Conservation (phyloP, 2,113 vertebrate species). For the Periophthalmodon schlosseri region DNA sequence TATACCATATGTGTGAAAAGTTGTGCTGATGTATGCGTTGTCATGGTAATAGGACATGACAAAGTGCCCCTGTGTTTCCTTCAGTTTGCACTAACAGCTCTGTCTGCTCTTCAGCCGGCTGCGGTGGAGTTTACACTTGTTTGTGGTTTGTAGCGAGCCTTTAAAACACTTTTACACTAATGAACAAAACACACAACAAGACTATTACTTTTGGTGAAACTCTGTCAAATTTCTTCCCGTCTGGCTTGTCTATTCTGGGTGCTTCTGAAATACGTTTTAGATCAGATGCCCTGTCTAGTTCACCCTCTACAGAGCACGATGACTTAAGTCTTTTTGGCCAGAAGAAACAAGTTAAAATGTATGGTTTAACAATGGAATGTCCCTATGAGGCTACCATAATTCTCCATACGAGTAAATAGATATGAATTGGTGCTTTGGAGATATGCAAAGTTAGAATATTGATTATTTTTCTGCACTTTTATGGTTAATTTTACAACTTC, state of each 20-base stretch:
- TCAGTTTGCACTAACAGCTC: slow-evolving; percentile 19
- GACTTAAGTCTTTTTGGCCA: too few species aligned
- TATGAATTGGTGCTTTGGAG: too few species aligned
- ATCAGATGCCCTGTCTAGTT: background rate
- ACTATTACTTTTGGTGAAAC: background rate
- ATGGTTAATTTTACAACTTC: too few species aligned
- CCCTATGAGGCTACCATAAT: background rate
- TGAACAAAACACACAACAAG: slow-evolving; percentile 8
- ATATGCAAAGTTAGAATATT: too few species aligned
- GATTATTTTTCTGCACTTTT: too few species aligned
- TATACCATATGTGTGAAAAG: too few species aligned
- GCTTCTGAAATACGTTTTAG: background rate
- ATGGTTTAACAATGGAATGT: background rate
- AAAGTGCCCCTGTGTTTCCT: background rate
- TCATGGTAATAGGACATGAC: background rate
- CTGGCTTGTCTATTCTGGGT: background rate
- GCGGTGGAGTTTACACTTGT: slow-evolving; percentile 61
- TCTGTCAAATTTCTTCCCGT: background rate
- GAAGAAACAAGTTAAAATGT: background rate
- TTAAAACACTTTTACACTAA: slow-evolving; percentile 55
- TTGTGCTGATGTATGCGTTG: too few species aligned
- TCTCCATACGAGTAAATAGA: background rate
- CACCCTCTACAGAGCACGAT: too few species aligned
- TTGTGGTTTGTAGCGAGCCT: slow-evolving; percentile 50
- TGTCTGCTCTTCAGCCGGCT: slow-evolving; percentile 54